A percentile compares a stretch with the other conserved stretches of the same genome.
Conservation (phyloP, 1,140 invertebrate genomes). For the Ylistrum balloti region DNA sequence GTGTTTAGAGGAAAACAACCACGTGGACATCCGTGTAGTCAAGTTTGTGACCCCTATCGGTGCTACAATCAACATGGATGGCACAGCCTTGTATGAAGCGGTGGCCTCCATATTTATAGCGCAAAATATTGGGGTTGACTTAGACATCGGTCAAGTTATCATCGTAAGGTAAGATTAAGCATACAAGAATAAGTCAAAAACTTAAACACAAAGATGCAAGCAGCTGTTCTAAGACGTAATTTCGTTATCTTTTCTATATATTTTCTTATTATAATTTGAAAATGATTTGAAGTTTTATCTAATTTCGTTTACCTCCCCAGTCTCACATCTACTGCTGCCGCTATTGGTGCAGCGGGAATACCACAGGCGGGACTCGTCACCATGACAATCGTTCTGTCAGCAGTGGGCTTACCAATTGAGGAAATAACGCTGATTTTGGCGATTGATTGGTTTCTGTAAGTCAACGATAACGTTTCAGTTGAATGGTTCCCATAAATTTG, state of each 20-base stretch:
- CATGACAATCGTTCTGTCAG: slow-evolving; percentile 98
- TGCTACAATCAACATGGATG: slow-evolving; percentile 95
- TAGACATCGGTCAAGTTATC: slow-evolving; percentile 91
- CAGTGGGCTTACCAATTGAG: slow-evolving; percentile 94
- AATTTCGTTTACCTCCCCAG: slow-evolving; percentile 53
- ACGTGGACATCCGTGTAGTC: slow-evolving; percentile 89
- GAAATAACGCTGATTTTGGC: slow-evolving; percentile 97
- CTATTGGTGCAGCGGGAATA: slow-evolving; percentile 96
- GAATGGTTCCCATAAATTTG: too few relatives aligned
- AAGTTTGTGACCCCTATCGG: slow-evolving; percentile 83
- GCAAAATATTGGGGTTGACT: slow-evolving; percentile 90
- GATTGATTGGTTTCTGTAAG: slow-evolving; percentile 98
- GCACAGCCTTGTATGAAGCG: slow-evolving; percentile 93
- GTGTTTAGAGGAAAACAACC: slow-evolving; percentile 93
- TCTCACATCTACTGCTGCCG: slow-evolving; percentile 76
- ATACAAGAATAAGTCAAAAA: too few relatives aligned
- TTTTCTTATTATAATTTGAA: too few relatives aligned
- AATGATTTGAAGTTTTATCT: too few relatives aligned
- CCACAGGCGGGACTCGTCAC: slow-evolving; percentile 94
- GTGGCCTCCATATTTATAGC: slow-evolving; percentile 93
- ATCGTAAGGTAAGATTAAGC: slow-evolving; percentile 89
- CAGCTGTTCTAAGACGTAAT: too few relatives aligned
- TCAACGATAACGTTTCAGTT: too few relatives aligned
- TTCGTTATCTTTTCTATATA: too few relatives aligned
- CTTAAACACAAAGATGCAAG: too few relatives aligned